phyloP scores from a whole-genome alignment of 2,888 invertebrate genomes.

The Drosophila emarginata region DNA sequence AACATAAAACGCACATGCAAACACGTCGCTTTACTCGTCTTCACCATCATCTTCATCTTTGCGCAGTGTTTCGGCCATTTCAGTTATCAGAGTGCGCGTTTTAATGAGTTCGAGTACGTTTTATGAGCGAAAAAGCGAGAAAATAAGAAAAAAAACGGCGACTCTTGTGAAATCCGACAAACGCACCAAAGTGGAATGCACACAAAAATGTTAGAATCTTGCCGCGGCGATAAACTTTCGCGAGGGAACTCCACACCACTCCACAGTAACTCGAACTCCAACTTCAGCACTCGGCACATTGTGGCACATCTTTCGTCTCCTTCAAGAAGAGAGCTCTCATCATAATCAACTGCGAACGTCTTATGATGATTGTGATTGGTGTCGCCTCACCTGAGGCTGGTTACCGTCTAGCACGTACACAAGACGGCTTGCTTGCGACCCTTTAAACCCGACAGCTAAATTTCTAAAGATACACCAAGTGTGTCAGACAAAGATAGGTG shows the following conservation, averaged over 20 bases:
- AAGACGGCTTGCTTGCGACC: constrained; percentile 33
- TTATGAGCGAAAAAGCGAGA: constrained; percentile 56
- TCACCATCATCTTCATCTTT: constrained; percentile 14
- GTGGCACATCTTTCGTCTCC: background rate
- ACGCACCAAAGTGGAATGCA: constrained; percentile 77
- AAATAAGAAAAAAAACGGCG: constrained; percentile 11
- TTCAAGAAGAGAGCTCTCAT: constrained; percentile 52
- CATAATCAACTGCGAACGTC: constrained; percentile 67
- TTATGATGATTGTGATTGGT: constrained; percentile 75
- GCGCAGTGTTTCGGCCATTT: constrained; percentile 55
- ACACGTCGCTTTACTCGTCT: constrained; percentile 52
- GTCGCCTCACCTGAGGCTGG: constrained; percentile 48
- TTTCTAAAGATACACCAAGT: constrained; percentile 48
- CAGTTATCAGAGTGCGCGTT: constrained; percentile 77
- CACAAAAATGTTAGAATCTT: constrained; percentile 77
- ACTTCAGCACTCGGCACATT: background rate
- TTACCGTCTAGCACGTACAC: constrained; percentile 64
- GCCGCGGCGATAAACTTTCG: constrained; percentile 75
- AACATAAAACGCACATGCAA: constrained; percentile 67
- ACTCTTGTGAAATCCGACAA: constrained; percentile 62
- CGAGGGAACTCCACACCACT: constrained; percentile 41
- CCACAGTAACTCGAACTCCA: constrained; percentile 14
- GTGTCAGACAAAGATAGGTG: constrained; percentile 15
- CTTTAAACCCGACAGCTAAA: constrained; percentile 39
- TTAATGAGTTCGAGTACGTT: constrained; percentile 77